A percentile compares a stretch with the other conserved stretches of the same genome.
These are phyloP conservation scores for Seriola dumerili DNA, from an alignment of 2,113 vertebrate species.

Conservation along the genomic window DNA sequence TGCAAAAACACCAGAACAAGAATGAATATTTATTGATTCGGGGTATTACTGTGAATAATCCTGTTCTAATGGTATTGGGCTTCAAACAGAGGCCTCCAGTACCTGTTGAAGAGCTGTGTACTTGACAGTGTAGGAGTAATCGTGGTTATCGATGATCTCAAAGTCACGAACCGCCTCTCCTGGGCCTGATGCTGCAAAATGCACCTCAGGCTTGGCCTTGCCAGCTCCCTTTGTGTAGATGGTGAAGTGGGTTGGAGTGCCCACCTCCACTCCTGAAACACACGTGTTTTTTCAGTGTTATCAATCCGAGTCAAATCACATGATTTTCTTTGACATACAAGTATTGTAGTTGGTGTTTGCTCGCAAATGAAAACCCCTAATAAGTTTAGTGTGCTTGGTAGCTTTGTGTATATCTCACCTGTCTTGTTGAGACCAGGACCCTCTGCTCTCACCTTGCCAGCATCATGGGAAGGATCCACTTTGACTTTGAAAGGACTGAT, in stretches of 20 bases:
- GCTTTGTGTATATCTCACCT: constrained; percentile 79
- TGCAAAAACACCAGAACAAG: constrained; percentile 56
- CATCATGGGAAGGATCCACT: constrained; percentile 94
- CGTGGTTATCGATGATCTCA: constrained; percentile 96
- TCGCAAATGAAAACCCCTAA: neutral
- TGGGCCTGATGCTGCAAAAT: constrained; percentile 85
- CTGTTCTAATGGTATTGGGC: constrained; percentile 2
- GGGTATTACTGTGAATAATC: constrained; percentile 4
- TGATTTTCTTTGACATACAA: constrained; percentile 2
- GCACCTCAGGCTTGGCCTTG: constrained; percentile 92
- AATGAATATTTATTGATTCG: constrained; percentile 2
- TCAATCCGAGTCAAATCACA: constrained; percentile 11
- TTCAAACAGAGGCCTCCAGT: constrained; percentile 28
- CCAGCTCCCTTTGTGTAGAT: constrained; percentile 95
- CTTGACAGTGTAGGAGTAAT: constrained; percentile 96
- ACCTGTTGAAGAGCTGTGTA: constrained; percentile 95
- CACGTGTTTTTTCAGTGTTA: constrained; percentile 32
- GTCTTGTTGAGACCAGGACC: constrained; percentile 93
- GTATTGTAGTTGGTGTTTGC: neutral
- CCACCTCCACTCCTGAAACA: constrained; percentile 92
- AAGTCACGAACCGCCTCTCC: constrained; percentile 92
- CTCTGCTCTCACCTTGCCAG: constrained; percentile 93
- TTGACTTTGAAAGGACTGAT: constrained; percentile 95
- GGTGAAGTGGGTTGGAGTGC: constrained; percentile 94
- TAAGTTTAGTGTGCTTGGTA: neutral